These are phyloP conservation scores for Acleris sparsana DNA, from an alignment of 2,888 invertebrate genomes.

Conservation along the genomic window DNA sequence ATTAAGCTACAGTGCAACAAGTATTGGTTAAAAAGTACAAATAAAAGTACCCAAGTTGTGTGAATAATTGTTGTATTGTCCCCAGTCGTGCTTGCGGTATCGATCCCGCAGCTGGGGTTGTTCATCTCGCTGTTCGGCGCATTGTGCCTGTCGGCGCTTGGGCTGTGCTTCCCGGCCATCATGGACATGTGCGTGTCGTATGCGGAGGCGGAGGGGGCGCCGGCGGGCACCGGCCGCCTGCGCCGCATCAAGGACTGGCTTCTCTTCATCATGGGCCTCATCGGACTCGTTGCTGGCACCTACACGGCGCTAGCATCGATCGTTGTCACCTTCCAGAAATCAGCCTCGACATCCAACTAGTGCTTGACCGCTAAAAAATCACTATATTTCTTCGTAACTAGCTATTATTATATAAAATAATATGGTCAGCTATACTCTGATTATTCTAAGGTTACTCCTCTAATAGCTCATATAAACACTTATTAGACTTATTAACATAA, in stretches of 20 bases:
- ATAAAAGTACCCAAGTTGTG: no score
- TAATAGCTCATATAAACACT: no score
- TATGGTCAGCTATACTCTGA: no score
- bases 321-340: slow-evolving; percentile 63
- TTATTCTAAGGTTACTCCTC: no score
- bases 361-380: neutral
- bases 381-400: no score
- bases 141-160: slow-evolving; percentile 92
- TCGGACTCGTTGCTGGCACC: slow-evolving; percentile 87
- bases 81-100: slow-evolving; percentile 88
- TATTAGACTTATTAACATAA: no score
- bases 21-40: no score
- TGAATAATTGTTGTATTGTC: no score
- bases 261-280: slow-evolving; percentile 84
- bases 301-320: slow-evolving; percentile 85
- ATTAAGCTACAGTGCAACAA: no score
- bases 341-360: neutral
- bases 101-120: slow-evolving; percentile 91
- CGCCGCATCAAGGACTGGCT: slow-evolving; percentile 76
- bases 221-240: slow-evolving; percentile 51
- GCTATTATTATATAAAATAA: no score
- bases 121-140: slow-evolving; percentile 93
- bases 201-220: slow-evolving; percentile 79
- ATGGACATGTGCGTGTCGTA: slow-evolving; percentile 78
- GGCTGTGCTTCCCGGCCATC: slow-evolving; percentile 92